Conservation (phyloP, 2,797 vertebrate species). For the Spea hammondii region DNA sequence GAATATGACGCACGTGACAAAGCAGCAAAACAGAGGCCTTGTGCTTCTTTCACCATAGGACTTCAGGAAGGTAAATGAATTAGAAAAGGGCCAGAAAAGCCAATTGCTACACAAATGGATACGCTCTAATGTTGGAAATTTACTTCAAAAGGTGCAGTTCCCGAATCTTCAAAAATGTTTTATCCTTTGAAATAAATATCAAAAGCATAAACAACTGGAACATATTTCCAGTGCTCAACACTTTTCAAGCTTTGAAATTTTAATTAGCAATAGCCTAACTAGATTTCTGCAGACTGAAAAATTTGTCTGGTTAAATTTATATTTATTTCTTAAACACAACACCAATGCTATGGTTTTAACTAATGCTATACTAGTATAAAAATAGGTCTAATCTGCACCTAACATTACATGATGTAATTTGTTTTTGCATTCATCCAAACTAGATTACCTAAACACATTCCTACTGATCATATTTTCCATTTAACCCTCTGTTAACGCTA, state of each 20-base stretch:
- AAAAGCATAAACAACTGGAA: constrained; percentile 18
- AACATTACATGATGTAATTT: too few relatives aligned
- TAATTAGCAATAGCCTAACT: constrained; percentile 39
- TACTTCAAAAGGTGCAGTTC: constrained; percentile 42
- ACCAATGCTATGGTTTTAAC: too few relatives aligned
- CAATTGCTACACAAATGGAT: constrained; percentile 24
- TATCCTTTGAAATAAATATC: constrained; percentile 35
- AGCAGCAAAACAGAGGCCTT: too few relatives aligned
- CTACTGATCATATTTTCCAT: too few relatives aligned
- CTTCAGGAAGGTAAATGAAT: too few relatives aligned
- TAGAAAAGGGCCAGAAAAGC: constrained; percentile 8
- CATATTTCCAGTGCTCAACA: constrained; percentile 15
- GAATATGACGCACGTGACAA: too few relatives aligned
- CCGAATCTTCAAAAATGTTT: constrained; percentile 31
- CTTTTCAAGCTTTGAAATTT: constrained; percentile 26
- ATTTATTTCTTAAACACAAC: neutral
- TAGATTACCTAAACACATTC: too few relatives aligned
- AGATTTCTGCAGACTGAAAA: constrained; percentile 19
- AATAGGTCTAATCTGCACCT: too few relatives aligned
- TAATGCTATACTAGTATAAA: too few relatives aligned
- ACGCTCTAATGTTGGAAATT: constrained; percentile 30
- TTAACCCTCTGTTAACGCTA: too few relatives aligned
- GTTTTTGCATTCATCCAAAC: too few relatives aligned
- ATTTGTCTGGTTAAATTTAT: neutral
- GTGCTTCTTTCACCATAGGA: too few relatives aligned